Percentiles rank a stretch among this genome's conserved stretches.
Conservation (phyloP, 2,113 vertebrate genomes). For the Arothron firmamentum region DNA sequence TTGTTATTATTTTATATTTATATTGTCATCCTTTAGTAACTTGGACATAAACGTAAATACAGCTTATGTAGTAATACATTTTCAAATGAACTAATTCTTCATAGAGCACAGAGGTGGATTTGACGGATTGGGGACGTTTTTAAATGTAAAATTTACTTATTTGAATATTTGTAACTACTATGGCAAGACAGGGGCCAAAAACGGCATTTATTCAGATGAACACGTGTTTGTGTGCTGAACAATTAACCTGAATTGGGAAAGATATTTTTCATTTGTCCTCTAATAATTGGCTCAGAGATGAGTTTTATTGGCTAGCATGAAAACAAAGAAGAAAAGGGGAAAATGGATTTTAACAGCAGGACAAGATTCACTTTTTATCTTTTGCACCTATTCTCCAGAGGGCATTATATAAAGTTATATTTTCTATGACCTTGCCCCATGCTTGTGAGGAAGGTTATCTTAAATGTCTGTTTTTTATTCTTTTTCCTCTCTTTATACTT, state of each 20-base stretch:
- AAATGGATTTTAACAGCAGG: slow-evolving; percentile 26
- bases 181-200: too few species aligned
- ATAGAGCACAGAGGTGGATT: slow-evolving; percentile 10
- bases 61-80: slow-evolving; percentile 11
- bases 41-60: slow-evolving; percentile 11
- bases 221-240: too few species aligned
- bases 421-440: slow-evolving; percentile 45
- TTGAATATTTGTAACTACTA: too few species aligned
- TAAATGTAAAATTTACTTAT: not conserved
- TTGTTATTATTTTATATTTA: not conserved
- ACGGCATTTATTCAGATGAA: too few species aligned
- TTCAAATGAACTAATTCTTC: slow-evolving; percentile 16
- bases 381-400: slow-evolving; percentile 24
- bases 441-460: slow-evolving; percentile 16
- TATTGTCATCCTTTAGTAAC: not conserved
- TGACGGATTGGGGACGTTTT: slow-evolving; percentile 21
- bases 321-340: slow-evolving; percentile 18
- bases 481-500: slow-evolving; percentile 1
- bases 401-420: slow-evolving; percentile 6
- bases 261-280: too few species aligned
- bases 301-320: slow-evolving; percentile 11
- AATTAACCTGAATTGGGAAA: too few species aligned
- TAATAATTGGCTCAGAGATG: too few species aligned
- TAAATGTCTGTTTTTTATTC: slow-evolving; percentile 8
- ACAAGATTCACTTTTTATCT: slow-evolving; percentile 38